Base-by-base conservation (phyloP, 2,888 invertebrate genomes). In the Pristionchus exspectatus region DNA sequence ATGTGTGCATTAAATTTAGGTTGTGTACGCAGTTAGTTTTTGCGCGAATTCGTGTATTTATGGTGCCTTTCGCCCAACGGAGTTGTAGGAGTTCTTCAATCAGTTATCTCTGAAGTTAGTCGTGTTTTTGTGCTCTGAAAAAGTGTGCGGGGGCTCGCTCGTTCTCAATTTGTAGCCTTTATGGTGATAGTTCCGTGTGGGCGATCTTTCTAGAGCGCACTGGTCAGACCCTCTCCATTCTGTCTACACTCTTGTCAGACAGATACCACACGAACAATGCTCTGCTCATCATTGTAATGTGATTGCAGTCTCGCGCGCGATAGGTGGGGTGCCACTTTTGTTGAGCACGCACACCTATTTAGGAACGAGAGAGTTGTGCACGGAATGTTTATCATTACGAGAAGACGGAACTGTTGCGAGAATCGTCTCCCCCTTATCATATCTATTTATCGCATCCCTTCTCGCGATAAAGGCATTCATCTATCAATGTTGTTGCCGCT, bases 31-130 rank as follows among this genome's bases (percentile, higher is more conserved):
- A 69, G 87, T 69, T 72, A 72, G 87, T 24, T 83, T 83, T 54
- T 87, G 21, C 50, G 72, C 44, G 30, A 38, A 10, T 50, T 9
- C 44, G 44, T 50, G 44, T 72, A 77, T 30, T 69, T 69, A 7
- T 87, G 59, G 69, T 54, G 87, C 59, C 72, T 69, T 33, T 44
- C 44, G 69, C 72, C 38, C n/a, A 54, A 72, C 27, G 77, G 30
- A 77, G 74, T 88, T 24, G 33, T 54, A 30, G 77, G n/a, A 77
- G 74, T 88, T 24, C 24, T 54, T 38, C 38, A 16, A 27, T n/a
- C 87, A 9, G 87, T 69, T 16, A 50, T 54, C 24, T 30, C 88
- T 44, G 56, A 56, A 69, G 50, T 81, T 56, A 2, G 77, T 33
- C 18, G 27, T 72, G 30, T 14, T 33, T 30, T n/a, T 14, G 66